A percentile compares a stretch with the other conserved stretches of the same genome.
Evolutionary conservation across 2,113 vertebrate genomes (phyloP).

Genomic region (Crocuta crocuta): DNA sequence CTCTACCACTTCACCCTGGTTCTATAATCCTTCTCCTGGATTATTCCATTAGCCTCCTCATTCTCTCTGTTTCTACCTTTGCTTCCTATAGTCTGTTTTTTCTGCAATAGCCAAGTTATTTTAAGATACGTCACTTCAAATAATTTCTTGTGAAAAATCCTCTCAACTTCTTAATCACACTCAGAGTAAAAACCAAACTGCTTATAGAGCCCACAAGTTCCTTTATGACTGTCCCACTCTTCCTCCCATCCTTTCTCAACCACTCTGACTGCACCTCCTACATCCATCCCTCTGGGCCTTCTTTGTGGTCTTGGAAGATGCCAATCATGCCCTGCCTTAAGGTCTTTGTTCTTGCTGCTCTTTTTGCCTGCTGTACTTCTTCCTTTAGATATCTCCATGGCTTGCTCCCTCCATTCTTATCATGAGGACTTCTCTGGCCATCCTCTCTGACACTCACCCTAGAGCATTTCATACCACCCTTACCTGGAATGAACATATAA

Average conservation of each 20-base stretch:
- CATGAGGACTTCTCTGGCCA: neutral
- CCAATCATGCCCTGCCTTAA: neutral
- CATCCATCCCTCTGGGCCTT: neutral
- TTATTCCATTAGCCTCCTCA: neutral
- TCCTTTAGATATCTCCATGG: neutral
- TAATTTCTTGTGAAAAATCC: neutral
- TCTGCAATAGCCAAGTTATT: neutral
- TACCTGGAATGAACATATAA: neutral
- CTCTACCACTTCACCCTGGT: neutral
- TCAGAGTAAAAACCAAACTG: neutral
- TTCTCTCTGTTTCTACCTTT: neutral
- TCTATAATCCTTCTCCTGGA: neutral
- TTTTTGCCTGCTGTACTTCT: neutral
- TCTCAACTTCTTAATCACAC: neutral
- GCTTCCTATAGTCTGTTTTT: neutral
- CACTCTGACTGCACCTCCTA: neutral
- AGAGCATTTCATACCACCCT: neutral
- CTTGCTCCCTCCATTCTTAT: neutral
- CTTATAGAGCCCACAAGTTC: neutral
- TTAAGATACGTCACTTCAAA: neutral
- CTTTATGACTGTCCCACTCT: neutral
- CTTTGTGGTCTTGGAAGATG: slow-evolving; percentile 39
- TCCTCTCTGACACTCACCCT: neutral
- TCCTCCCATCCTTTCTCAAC: neutral
- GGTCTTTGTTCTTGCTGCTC: neutral